Evolutionary conservation across 2,888 invertebrate species (phyloP).

Genomic region (Dryococelus australis): DNA sequence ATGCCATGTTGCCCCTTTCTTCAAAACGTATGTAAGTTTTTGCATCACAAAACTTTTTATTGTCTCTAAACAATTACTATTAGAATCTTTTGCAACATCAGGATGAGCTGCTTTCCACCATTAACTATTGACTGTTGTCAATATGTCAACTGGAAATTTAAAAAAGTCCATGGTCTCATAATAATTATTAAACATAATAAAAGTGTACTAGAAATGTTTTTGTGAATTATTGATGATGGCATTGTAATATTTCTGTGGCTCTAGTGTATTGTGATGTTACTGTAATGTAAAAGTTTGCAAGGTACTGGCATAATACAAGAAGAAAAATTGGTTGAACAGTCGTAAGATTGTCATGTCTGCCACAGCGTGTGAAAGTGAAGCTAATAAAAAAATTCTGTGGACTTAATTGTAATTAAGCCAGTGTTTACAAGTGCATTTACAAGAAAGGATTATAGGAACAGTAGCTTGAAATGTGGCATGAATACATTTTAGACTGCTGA

Average conservation of each 20-base stretch:
- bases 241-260: not conserved
- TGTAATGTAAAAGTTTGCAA: not conserved
- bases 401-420: not conserved
- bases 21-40: too few species aligned
- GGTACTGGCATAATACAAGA: not conserved
- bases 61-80: too few species aligned
- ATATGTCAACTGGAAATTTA: too few species aligned
- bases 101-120: too few species aligned
- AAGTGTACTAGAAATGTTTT: too few species aligned
- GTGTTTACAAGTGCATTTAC: conserved; percentile 16
- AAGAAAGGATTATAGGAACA: not conserved
- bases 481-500: not conserved
- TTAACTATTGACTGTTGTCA: too few species aligned
- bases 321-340: not conserved
- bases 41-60: too few species aligned
- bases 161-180: too few species aligned
- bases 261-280: not conserved
- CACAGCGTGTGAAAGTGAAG: not conserved
- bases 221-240: not conserved
- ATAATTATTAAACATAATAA: too few species aligned
- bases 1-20: too few species aligned
- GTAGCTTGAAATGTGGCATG: conserved; percentile 9
- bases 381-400: not conserved
- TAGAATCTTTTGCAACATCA: too few species aligned
- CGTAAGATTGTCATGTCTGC: conserved; percentile 1